phyloP scores from a whole-genome alignment of 2,888 invertebrate species.

The Volucella bombylans region DNA sequence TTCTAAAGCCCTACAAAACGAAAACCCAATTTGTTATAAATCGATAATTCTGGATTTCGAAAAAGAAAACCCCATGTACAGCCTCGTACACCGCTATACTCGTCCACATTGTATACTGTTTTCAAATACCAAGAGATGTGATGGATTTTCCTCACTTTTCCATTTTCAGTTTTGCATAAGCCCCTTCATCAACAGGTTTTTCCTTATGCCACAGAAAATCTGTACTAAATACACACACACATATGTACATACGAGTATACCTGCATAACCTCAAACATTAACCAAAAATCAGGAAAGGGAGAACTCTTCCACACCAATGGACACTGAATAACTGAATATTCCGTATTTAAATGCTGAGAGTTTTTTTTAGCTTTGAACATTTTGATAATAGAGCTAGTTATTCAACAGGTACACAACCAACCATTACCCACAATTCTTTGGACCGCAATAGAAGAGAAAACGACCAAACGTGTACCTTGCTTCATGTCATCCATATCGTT shows the following conservation, averaged over 20 bases:
- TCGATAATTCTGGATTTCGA: too few relatives aligned
- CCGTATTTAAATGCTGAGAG: background rate
- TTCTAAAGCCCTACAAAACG: too few relatives aligned
- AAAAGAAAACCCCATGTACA: too few relatives aligned
- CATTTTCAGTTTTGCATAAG: constrained; percentile 6
- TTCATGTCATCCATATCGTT: constrained; percentile 26
- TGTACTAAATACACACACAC: constrained; percentile 19
- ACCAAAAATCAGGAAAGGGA: background rate
- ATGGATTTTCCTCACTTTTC: background rate
- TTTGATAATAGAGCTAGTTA: constrained; percentile 29
- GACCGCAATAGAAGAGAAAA: constrained; percentile 40
- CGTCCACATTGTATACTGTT: too few relatives aligned
- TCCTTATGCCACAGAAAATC: constrained; percentile 3
- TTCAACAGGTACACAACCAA: constrained; percentile 62
- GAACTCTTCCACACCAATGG: constrained; percentile 4
- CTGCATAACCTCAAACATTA: background rate
- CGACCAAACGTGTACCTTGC: constrained; percentile 47
- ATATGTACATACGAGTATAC: too few relatives aligned
- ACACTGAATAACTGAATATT: background rate
- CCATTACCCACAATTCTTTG: constrained; percentile 44
- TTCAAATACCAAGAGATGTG: background rate
- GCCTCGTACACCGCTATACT: too few relatives aligned
- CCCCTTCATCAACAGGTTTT: constrained; percentile 38
- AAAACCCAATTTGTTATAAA: too few relatives aligned
- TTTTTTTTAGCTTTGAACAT: background rate